These are phyloP conservation scores for Trachops cirrhosus DNA, from an alignment of 2,797 vertebrate genomes.

Conservation along the genomic window DNA sequence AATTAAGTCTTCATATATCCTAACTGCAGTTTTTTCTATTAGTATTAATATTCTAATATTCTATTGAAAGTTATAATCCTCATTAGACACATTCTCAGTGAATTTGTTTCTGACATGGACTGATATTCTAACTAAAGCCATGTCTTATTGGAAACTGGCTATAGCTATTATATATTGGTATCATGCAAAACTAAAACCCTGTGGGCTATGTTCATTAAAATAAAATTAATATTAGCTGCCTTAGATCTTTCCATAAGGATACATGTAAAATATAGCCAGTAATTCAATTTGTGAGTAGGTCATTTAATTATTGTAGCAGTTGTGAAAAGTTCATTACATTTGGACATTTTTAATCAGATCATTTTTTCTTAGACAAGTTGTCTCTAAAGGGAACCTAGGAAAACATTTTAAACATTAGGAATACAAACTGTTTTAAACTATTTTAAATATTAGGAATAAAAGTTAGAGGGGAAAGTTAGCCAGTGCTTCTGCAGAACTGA, in stretches of 20 bases:
- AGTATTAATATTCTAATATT: neutral
- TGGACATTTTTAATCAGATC: neutral
- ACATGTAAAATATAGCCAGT: neutral
- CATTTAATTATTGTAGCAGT: neutral
- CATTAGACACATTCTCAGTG: neutral
- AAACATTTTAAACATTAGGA: neutral
- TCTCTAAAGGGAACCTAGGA: neutral
- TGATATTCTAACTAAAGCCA: constrained; percentile 43
- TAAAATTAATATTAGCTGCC: neutral
- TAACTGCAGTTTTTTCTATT: neutral
- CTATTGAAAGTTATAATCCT: neutral
- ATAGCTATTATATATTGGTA: neutral
- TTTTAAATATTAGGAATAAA: too few species aligned
- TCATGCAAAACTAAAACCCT: neutral
- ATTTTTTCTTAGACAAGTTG: neutral
- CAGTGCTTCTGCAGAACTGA: neutral
- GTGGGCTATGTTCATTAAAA: neutral
- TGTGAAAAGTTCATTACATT: neutral
- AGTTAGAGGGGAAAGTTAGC: neutral
- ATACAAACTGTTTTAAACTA: too few species aligned
- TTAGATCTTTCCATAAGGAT: neutral
- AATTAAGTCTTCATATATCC: neutral
- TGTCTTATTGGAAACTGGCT: neutral
- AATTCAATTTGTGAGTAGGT: neutral
- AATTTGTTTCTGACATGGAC: neutral